These are phyloP conservation scores for Myrmecobius fasciatus DNA, from an alignment of 2,113 vertebrate genomes.

Conservation along the genomic window DNA sequence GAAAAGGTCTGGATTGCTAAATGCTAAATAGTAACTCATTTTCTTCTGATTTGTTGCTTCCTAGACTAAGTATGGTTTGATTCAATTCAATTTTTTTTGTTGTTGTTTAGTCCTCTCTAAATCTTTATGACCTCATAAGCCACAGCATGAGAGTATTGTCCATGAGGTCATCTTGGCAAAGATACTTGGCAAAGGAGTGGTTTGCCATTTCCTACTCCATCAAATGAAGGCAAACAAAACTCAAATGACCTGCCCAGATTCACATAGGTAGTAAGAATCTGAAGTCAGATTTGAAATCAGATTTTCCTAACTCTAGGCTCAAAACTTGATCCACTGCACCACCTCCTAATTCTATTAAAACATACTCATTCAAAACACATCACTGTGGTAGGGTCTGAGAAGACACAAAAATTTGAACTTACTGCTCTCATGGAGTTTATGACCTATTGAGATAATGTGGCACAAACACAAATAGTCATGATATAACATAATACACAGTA, in stretches of 20 bases:
- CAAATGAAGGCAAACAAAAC: not conserved
- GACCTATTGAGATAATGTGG: not conserved
- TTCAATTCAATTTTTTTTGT: not conserved
- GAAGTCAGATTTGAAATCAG: not conserved
- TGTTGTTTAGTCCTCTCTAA: not conserved
- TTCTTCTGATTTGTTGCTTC: not conserved
- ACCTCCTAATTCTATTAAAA: not conserved
- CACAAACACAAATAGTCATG: not conserved
- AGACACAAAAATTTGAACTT: not conserved
- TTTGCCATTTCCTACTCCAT: not conserved
- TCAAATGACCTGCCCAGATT: not conserved
- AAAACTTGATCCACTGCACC: not conserved
- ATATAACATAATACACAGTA: not conserved
- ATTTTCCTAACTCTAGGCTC: not conserved
- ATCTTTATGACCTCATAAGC: not conserved
- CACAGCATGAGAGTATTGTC: not conserved
- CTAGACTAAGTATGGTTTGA: not conserved
- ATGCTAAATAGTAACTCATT: not conserved
- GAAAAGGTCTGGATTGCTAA: not conserved
- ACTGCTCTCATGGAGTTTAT: not conserved
- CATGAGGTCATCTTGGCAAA: not conserved
- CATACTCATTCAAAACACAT: not conserved
- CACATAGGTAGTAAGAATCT: not conserved
- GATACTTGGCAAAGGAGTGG: not conserved
- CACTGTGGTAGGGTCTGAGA: not conserved